Evolutionary conservation across 2,797 vertebrate genomes (phyloP).

Genomic region (Darevskia nairensis): DNA sequence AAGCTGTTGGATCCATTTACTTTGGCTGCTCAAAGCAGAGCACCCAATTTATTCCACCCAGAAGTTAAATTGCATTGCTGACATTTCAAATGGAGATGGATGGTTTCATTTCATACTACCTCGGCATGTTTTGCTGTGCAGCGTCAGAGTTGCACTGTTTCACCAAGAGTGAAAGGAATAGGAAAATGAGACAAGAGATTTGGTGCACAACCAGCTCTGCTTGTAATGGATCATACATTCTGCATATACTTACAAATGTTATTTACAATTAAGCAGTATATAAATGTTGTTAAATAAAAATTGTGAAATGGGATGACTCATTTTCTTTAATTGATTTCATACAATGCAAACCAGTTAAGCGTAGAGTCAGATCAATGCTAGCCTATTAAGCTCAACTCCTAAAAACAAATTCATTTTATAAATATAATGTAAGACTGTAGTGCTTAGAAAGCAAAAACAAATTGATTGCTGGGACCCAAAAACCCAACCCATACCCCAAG

Average conservation of each 20-base stretch:
- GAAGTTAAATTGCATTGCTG: slow-evolving; percentile 31
- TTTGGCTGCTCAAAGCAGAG: slow-evolving; percentile 10
- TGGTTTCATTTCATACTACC: slow-evolving; percentile 37
- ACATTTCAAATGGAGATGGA: slow-evolving; percentile 48
- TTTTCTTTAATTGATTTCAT: slow-evolving; percentile 5
- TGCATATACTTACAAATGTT: slow-evolving; percentile 9
- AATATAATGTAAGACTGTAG: background rate
- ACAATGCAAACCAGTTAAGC: background rate
- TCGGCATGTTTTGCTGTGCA: background rate
- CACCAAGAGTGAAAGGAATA: slow-evolving; percentile 28
- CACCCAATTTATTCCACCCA: slow-evolving; percentile 15
- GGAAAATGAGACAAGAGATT: slow-evolving; percentile 49
- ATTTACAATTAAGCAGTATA: too few species aligned
- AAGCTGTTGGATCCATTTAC: slow-evolving; percentile 6
- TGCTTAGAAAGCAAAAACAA: background rate
- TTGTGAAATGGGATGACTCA: background rate
- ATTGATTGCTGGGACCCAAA: background rate
- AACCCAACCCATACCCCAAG: background rate
- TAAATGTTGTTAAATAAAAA: background rate
- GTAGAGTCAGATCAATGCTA: background rate
- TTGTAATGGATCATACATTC: background rate
- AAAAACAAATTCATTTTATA: background rate
- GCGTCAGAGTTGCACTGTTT: slow-evolving; percentile 16
- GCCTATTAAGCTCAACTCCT: background rate
- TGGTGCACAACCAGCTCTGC: background rate